phyloP scores from a whole-genome alignment of 2,888 invertebrate genomes.

The Brachylomia viminalis region DNA sequence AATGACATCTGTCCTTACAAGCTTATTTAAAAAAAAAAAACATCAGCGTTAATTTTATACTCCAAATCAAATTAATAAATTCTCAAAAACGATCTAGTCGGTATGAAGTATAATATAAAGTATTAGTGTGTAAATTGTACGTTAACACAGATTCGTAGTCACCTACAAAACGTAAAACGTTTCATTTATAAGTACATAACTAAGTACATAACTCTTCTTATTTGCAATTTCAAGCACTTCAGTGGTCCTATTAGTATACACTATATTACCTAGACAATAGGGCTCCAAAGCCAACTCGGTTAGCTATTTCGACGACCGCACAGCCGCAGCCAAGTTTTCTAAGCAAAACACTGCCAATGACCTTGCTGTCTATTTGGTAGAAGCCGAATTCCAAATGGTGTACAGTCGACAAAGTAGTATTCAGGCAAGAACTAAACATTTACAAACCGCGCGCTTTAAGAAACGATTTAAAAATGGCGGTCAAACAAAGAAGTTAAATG shows the following conservation, averaged over 20 bases:
- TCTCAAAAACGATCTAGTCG: background rate
- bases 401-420: constrained; percentile 2
- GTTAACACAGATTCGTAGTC: background rate
- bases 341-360: constrained; percentile 26
- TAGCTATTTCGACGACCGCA: background rate
- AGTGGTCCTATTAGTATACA: too few relatives aligned
- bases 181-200: background rate
- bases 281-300: background rate
- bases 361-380: constrained; percentile 1
- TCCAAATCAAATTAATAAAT: background rate
- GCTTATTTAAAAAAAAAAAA: background rate
- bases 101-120: background rate
- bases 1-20: background rate
- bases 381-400: background rate
- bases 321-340: constrained; percentile 21
- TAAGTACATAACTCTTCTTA: background rate
- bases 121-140: background rate
- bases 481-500: too few relatives aligned
- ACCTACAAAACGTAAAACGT: background rate
- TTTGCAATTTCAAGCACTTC: constrained; percentile 1
- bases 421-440: background rate
- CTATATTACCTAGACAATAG: constrained; percentile 14
- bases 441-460: background rate
- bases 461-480: background rate
- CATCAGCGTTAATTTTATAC: background rate